Percentiles rank a stretch among this genome's conserved stretches.
phyloP scores from a whole-genome alignment of 2,888 invertebrate species.

The Pachydiplax longipennis region DNA sequence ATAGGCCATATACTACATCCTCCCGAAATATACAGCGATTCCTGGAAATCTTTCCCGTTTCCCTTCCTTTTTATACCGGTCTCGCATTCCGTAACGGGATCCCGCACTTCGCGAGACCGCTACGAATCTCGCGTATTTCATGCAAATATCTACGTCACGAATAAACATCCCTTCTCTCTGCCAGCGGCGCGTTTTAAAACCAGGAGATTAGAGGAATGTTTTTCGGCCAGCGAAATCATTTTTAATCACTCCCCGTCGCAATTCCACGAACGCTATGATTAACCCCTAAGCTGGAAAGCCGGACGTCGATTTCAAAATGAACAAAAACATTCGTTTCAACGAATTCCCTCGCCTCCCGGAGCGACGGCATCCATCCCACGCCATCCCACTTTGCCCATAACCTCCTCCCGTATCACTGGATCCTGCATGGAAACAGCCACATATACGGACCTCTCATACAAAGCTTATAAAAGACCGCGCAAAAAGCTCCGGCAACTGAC shows the following conservation, averaged over 20 bases:
- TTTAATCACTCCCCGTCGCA: slow-evolving; percentile 9
- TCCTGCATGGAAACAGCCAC: not conserved
- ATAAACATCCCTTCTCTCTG: not conserved
- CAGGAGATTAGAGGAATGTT: not conserved
- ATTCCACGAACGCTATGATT: slow-evolving; percentile 38
- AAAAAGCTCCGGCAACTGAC: too few relatives aligned
- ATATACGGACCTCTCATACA: not conserved
- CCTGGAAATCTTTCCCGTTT: not conserved
- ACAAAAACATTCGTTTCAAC: slow-evolving; percentile 25
- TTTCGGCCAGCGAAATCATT: slow-evolving; percentile 15
- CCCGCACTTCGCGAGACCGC: not conserved
- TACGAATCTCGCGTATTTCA: not conserved
- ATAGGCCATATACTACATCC: not conserved
- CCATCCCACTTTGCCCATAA: not conserved
- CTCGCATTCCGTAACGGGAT: not conserved
- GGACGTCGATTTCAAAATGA: slow-evolving; percentile 32
- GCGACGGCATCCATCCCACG: not conserved
- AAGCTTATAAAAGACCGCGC: not conserved
- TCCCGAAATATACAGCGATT: not conserved
- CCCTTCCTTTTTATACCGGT: not conserved
- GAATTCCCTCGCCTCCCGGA: not conserved
- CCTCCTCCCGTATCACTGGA: not conserved
- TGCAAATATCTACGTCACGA: not conserved
- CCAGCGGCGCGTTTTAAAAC: not conserved
- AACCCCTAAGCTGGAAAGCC: slow-evolving; percentile 41